Conservation (phyloP, 2,888 invertebrate genomes). For the Phytoseiulus persimilis region DNA sequence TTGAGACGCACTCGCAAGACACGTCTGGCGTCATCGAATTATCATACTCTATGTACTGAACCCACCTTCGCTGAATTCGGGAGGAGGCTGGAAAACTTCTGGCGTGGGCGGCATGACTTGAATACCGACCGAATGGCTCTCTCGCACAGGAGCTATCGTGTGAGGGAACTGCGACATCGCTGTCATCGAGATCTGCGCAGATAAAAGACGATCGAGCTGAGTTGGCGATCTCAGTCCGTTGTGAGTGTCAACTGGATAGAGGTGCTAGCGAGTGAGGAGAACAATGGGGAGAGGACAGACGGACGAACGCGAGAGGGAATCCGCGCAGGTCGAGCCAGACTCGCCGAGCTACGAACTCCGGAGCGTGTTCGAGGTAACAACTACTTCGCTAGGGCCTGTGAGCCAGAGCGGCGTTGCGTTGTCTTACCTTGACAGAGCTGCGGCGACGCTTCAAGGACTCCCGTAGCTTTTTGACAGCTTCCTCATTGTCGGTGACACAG, state of each 20-base stretch:
- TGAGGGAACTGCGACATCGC: slow-evolving; percentile 26
- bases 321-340: background rate
- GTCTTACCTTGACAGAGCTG: slow-evolving; percentile 34
- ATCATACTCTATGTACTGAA: background rate
- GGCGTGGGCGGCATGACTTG: slow-evolving; percentile 34
- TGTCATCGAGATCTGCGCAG: slow-evolving; percentile 12
- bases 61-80: slow-evolving; percentile 31
- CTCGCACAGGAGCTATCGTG: background rate
- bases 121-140: slow-evolving; percentile 27
- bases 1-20: background rate
- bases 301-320: background rate
- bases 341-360: background rate
- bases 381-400: background rate
- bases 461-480: slow-evolving; percentile 34
- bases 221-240: background rate
- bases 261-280: too few species aligned
- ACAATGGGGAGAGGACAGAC: background rate
- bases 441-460: slow-evolving; percentile 26
- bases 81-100: slow-evolving; percentile 34
- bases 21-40: background rate
- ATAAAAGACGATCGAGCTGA: background rate
- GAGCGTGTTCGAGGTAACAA: background rate
- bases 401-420: background rate
- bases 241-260: background rate
- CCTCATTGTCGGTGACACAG: slow-evolving; percentile 37